Conservation (phyloP, 2,113 vertebrate species). For the Ranitomeya imitator region DNA sequence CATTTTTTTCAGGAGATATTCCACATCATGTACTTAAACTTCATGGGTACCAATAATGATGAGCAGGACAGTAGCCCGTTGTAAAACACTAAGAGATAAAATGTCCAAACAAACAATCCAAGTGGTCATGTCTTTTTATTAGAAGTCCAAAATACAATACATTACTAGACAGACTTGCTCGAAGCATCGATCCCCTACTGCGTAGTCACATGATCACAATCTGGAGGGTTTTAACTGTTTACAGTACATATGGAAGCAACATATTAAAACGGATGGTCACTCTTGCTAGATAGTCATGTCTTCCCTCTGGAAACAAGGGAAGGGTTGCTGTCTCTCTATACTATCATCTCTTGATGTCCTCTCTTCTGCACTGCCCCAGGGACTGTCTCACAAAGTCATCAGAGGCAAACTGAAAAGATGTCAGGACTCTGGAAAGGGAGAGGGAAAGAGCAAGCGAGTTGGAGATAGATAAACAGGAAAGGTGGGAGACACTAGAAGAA, state of each 20-base stretch:
- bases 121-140: background rate
- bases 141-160: conserved; percentile 8
- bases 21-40: too few relatives aligned
- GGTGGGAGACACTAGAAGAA: background rate
- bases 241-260: background rate
- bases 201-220: background rate
- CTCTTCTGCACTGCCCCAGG: conserved; percentile 41
- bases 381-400: conserved; percentile 52
- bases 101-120: background rate
- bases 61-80: background rate
- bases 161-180: conserved; percentile 28
- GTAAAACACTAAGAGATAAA: background rate
- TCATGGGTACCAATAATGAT: too few relatives aligned
- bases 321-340: conserved; percentile 34
- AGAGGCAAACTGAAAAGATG: conserved; percentile 48
- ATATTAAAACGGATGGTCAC: conserved; percentile 29
- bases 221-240: conserved; percentile 22
- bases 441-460: background rate
- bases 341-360: conserved; percentile 29
- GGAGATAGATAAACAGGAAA: conserved; percentile 30
- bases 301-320: conserved; percentile 33
- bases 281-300: conserved; percentile 13
- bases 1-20: too few relatives aligned
- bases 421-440: conserved; percentile 25
- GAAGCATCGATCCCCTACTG: conserved; percentile 2